Evolutionary conservation across 2,888 invertebrate genomes (phyloP).

Genomic region (Spialia ferax): DNA sequence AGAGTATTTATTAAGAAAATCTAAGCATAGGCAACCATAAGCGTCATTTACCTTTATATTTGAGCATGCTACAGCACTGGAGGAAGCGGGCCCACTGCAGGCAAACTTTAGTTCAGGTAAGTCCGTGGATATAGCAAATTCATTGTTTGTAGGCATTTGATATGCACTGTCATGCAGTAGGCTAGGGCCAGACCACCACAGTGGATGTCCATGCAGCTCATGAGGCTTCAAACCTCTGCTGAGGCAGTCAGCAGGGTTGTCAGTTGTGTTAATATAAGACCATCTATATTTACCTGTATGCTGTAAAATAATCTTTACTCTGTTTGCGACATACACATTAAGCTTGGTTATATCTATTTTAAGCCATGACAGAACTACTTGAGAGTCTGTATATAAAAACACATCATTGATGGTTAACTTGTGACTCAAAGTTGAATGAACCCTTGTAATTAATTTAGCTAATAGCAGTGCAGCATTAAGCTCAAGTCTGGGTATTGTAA

Average conservation of each 20-base stretch:
- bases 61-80: background rate
- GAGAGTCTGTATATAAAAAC: background rate
- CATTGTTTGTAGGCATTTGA: background rate
- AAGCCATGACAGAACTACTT: background rate
- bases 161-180: background rate
- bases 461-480: conserved; percentile 2
- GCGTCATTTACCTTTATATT: background rate
- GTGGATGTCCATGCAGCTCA: background rate
- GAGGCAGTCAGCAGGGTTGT: conserved; percentile 18
- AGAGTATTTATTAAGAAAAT: background rate
- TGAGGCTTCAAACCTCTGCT: background rate
- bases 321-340: background rate
- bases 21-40: conserved; percentile 23
- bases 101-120: background rate
- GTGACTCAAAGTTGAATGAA: background rate
- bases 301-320: background rate
- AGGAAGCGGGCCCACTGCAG: background rate
- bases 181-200: conserved; percentile 1
- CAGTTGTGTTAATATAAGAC: background rate
- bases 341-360: background rate
- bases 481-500: background rate
- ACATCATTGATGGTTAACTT: background rate
- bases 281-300: background rate
- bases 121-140: background rate
- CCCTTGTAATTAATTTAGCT: background rate